These are phyloP conservation scores for Iselma pallidipennis DNA, from an alignment of 2,888 invertebrate species.

Conservation along the genomic window DNA sequence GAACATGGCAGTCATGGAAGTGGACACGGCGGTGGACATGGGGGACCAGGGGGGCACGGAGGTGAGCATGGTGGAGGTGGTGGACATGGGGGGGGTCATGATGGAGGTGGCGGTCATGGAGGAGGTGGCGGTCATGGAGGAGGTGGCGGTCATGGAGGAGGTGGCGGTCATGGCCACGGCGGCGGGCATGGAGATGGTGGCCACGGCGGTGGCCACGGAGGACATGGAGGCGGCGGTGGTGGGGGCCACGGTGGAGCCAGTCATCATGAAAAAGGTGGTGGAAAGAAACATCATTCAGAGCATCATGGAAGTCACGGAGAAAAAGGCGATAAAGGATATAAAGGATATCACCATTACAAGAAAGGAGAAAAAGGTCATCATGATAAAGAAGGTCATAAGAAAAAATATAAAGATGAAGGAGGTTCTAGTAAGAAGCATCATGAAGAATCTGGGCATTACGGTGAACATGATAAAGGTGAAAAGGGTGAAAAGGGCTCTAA, in stretches of 20 bases:
- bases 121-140: conserved; percentile 20
- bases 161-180: conserved; percentile 6
- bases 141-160: conserved; percentile 4
- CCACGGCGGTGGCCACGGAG: conserved; percentile 22
- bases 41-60: conserved; percentile 9
- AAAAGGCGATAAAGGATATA: conserved; percentile 50
- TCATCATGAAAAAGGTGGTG: conserved; percentile 42
- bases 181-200: conserved; percentile 21
- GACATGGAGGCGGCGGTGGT: conserved; percentile 13
- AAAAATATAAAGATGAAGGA: conserved; percentile 58
- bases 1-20: conserved; percentile 7
- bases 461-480: conserved; percentile 59
- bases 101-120: conserved; percentile 9
- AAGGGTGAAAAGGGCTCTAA: conserved; percentile 58
- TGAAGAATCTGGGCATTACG: conserved; percentile 56
- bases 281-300: conserved; percentile 42
- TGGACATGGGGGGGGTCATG: conserved; percentile 13
- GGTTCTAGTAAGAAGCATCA: conserved; percentile 60
- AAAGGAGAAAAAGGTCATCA: conserved; percentile 52
- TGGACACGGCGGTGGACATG: conserved; percentile 19
- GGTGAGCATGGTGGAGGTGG: conserved; percentile 4
- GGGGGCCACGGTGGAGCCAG: conserved; percentile 9
- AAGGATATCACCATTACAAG: conserved; percentile 48
- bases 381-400: conserved; percentile 57
- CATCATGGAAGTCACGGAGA: conserved; percentile 45